Base-by-base conservation (phyloP, 2,113 vertebrate species). In the Apteryx mantelli region DNA sequence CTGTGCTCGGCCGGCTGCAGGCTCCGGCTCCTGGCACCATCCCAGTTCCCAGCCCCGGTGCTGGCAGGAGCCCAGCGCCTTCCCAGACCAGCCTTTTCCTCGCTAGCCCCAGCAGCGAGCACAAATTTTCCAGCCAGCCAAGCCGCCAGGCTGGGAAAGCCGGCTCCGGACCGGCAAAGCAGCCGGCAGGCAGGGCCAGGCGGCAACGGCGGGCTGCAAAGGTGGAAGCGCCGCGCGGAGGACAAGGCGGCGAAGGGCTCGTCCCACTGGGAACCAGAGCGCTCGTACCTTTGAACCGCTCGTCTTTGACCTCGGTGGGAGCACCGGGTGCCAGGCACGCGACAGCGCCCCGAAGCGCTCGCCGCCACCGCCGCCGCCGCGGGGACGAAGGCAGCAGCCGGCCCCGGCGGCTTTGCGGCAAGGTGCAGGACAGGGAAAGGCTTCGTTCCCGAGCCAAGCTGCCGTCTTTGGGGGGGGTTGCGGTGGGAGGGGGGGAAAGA, bases 241-340 rank as follows among this genome's bases (percentile, higher is more conserved):
- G 44, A 14, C 6, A 6, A 46, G 46, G 46, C 18, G 18, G 46
- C 46, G 3, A 8, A 61, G 48, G 9, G 11, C 88, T 91, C 5
- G 9, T 32, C 44, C 66, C 28, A 13, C 46, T 8, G 46, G 15
- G 26, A 40, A 6, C 30, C 1, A 0, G 56, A 66, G 40, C 3
- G 6, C 53, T 86, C 13, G 48, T 10, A 93, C 94, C 94, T 95
- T 96, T 91, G 94, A 79, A 60, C 91, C 44, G 1, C 53, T 0
- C 50, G 80, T 78, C 91, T 95, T 94, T 92, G 96, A 86, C 91
- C 91, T 89, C 8, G 7, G 55, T 1, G 5, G 24, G 70, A 50
- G 5, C 5, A 1, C 3, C 0, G 4, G 89, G 86, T 4, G 1
- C 4, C 1, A 3, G 82, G 83, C 80, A 80, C 1, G 3, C 1